Percentiles rank a stretch among this genome's conserved stretches.
phyloP scores from a whole-genome alignment of 2,888 invertebrate species.

The Isoperla grammatica region DNA sequence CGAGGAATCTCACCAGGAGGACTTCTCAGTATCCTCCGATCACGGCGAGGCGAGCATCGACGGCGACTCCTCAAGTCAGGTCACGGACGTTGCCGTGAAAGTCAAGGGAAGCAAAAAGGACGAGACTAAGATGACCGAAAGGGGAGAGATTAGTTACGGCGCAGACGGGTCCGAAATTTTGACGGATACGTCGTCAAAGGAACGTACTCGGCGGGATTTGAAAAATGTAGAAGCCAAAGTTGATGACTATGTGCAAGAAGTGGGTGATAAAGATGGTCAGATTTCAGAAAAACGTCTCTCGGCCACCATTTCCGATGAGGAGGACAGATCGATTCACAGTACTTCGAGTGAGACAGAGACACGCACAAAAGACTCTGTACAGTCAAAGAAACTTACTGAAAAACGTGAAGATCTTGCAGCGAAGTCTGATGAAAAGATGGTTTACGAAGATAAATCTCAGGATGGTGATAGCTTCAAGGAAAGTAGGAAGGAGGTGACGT shows the following conservation, averaged over 20 bases:
- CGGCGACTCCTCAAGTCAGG: conserved; percentile 16
- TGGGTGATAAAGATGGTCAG: conserved; percentile 9
- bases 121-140: conserved; percentile 15
- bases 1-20: conserved; percentile 33
- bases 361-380: conserved; percentile 16
- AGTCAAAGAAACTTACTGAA: conserved; percentile 14
- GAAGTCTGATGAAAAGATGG: conserved; percentile 14
- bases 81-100: conserved; percentile 22
- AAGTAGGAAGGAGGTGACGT: conserved; percentile 39
- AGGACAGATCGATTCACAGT: conserved; percentile 21
- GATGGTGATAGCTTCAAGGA: conserved; percentile 33
- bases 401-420: conserved; percentile 17
- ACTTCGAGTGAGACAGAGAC: conserved; percentile 25
- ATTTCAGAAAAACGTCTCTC: conserved; percentile 24
- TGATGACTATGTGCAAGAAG: conserved; percentile 22
- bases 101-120: conserved; percentile 9
- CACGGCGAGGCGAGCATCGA: conserved; percentile 10
- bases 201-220: conserved; percentile 15
- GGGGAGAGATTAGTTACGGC: conserved; percentile 21
- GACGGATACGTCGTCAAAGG: not conserved
- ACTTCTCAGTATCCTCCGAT: conserved; percentile 26
- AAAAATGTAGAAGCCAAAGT: conserved; percentile 22
- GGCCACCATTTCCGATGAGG: conserved; percentile 25
- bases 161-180: conserved; percentile 18
- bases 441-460: conserved; percentile 41